These are phyloP conservation scores for Rhinichthys osculus DNA, from an alignment of 2,797 vertebrate species.

Conservation along the genomic window DNA sequence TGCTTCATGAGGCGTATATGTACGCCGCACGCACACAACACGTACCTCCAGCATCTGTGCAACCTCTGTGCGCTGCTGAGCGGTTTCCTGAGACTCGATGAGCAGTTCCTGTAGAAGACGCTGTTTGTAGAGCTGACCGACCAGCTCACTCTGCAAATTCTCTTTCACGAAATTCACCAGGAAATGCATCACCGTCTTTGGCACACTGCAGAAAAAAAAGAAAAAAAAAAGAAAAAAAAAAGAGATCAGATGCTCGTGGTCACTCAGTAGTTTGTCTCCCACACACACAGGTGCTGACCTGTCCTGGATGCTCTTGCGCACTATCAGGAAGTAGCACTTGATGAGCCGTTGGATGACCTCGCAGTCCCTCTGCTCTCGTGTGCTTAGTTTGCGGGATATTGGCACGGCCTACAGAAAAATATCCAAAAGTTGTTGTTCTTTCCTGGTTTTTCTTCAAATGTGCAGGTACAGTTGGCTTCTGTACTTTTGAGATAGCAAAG, in stretches of 20 bases:
- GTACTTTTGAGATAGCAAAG: background rate
- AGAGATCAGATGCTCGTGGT: background rate
- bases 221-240: slow-evolving; percentile 8
- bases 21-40: slow-evolving; percentile 46
- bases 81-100: slow-evolving; percentile 85
- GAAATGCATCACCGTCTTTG: slow-evolving; percentile 89
- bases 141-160: slow-evolving; percentile 86
- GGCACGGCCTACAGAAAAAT: slow-evolving; percentile 74
- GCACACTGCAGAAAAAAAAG: slow-evolving; percentile 73
- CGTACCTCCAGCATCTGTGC: slow-evolving; percentile 83
- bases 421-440: background rate
- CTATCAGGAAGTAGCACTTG: slow-evolving; percentile 87
- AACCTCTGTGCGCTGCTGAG: slow-evolving; percentile 82
- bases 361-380: slow-evolving; percentile 83
- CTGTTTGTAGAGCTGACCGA: slow-evolving; percentile 85
- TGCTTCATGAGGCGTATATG: background rate
- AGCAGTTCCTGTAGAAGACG: slow-evolving; percentile 80
- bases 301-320: slow-evolving; percentile 88
- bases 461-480: background rate
- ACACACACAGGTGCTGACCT: slow-evolving; percentile 71
- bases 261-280: background rate
- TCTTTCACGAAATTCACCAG: slow-evolving; percentile 87
- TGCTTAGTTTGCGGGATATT: slow-evolving; percentile 76
- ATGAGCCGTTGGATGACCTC: slow-evolving; percentile 86
- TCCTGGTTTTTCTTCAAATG: background rate